Conservation (phyloP, 1,140 invertebrate genomes). For the Mercenaria mercenaria region DNA sequence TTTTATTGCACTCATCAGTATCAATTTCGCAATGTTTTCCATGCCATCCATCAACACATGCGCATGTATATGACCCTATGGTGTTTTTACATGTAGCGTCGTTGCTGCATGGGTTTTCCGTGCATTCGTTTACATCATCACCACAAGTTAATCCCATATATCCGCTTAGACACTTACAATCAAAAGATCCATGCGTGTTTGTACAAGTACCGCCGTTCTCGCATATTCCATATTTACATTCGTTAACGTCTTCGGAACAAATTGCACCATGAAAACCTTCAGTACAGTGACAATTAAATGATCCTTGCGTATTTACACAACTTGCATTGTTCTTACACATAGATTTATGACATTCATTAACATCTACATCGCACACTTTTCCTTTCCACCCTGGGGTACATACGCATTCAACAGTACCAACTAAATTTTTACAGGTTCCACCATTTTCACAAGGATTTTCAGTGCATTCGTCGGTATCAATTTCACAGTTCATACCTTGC, state of each 20-base stretch:
- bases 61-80: conserved; percentile 31
- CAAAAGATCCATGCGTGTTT: conserved; percentile 89
- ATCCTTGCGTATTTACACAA: conserved; percentile 44
- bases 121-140: conserved; percentile 75
- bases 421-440: conserved; percentile 97
- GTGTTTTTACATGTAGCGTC: conserved; percentile 62
- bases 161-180: conserved; percentile 90
- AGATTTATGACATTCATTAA: conserved; percentile 62
- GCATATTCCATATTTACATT: conserved; percentile 89
- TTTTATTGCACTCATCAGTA: conserved; percentile 85
- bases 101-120: conserved; percentile 68
- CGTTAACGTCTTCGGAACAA: conserved; percentile 41
- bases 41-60: conserved; percentile 91
- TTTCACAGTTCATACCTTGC: conserved; percentile 74
- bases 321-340: conserved; percentile 53
- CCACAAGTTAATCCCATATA: conserved; percentile 97
- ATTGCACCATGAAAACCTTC: conserved; percentile 36
- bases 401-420: conserved; percentile 96
- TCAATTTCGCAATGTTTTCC: conserved; percentile 59
- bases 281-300: conserved; percentile 51
- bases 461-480: conserved; percentile 97
- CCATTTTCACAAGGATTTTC: conserved; percentile 95
- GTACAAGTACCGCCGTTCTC: conserved; percentile 96
- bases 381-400: conserved; percentile 95
- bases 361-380: conserved; percentile 92